phyloP scores from a whole-genome alignment of 2,888 invertebrate species.

The Melinopterus prodromus region DNA sequence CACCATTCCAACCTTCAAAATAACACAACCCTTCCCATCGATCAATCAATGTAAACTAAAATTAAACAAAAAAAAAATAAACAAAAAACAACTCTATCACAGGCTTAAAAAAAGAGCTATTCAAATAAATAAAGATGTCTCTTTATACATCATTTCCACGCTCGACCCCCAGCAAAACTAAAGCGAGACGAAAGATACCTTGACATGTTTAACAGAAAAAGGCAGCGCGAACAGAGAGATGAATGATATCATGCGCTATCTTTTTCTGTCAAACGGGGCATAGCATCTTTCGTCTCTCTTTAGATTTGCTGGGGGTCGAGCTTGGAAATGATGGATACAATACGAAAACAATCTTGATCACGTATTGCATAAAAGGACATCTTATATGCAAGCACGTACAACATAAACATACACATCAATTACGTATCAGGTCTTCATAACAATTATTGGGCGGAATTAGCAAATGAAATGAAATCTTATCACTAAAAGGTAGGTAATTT shows the following conservation, averaged over 20 bases:
- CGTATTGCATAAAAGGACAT: neutral
- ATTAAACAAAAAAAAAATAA: conserved; percentile 32
- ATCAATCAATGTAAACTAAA: conserved; percentile 45
- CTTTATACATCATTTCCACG: no score
- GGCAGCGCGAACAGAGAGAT: no score
- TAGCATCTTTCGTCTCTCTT: no score
- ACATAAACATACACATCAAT: conserved; percentile 21
- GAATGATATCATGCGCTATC: no score
- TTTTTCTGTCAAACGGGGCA: no score
- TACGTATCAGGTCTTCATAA: conserved; percentile 24
- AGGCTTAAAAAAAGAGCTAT: conserved; percentile 57
- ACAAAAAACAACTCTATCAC: conserved; percentile 54
- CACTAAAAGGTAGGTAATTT: neutral
- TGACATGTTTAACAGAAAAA: no score
- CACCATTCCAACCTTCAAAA: neutral
- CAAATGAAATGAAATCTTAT: conserved; percentile 4
- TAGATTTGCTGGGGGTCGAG: no score
- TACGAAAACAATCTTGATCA: no score
- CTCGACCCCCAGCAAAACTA: no score
- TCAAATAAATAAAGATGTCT: conserved; percentile 34
- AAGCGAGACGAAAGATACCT: no score
- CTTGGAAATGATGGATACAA: no score
- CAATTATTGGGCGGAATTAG: conserved; percentile 23
- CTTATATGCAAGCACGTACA: conserved; percentile 8
- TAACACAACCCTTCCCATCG: neutral